Evolutionary conservation across 2,797 vertebrate genomes (phyloP), one percentile per base, ranked within the genome.

Genomic region (Dryobates pubescens): DNA sequence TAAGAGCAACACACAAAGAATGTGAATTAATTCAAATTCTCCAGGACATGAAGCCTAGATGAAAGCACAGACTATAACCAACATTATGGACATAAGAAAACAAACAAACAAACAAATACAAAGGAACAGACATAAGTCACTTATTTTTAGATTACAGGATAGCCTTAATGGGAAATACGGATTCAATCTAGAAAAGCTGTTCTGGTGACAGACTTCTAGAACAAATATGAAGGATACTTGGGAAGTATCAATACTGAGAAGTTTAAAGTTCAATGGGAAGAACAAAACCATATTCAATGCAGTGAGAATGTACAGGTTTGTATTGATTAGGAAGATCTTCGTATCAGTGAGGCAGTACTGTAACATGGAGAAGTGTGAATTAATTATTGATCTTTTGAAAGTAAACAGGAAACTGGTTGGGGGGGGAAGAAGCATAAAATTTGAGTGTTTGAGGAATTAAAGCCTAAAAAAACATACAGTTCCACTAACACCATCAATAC

Each of bases 101-200:
- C 45, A 45, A 45, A 45, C 45, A 45, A 45, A 45, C 45, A 45
- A 47, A 47, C 45, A 89, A 79, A 22, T 10, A 70, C 7, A 30
- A 3, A 51, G 30, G 13, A 88, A 62, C 11, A 65, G 69, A 72
- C 11, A 18, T 22, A 81, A 71, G 10, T 18, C 32, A 36, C 22
- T 64, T 76, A 43, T 36, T 70, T 53, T 69, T 73, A 41, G 51
- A 62, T 7, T 51, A 77, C 41, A 43, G 15, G 14, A 51, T 4
- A 2, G 18, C 41, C 41, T 71, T 19, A 69, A 22, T 7, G 89
- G 0, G 0, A 86, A 67, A 47, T 23, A 36, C 0, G 11, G 24
- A 32, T 17, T 43, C 47, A 69, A 13, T 9, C 32, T 3, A 30
- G 29, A 51, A 67, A 82, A 69, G 19, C 13, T 19, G 23, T 56